Evolutionary conservation across 2,888 invertebrate species (phyloP).

Genomic region (Frankliniella fusca): DNA sequence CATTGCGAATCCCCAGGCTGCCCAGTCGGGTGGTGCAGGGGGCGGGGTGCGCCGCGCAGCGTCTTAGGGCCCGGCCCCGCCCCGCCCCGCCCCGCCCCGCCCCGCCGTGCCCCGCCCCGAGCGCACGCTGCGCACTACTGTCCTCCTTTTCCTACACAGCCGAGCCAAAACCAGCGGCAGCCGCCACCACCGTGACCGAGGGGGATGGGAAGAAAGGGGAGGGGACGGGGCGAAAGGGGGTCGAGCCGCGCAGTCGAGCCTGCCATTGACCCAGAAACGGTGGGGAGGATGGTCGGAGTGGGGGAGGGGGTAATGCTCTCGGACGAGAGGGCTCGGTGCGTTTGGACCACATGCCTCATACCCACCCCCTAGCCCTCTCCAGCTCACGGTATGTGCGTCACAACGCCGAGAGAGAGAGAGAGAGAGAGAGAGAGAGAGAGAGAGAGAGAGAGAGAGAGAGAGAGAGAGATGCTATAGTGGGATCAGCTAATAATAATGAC

Average conservation of each 20-base stretch:
- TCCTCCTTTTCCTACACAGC: neutral
- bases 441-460: no score
- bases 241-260: neutral
- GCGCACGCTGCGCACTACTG: neutral
- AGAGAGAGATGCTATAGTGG: no score
- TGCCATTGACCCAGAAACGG: conserved; percentile 14
- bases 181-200: neutral
- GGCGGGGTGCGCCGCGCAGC: neutral
- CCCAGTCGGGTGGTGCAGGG: neutral
- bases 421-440: no score
- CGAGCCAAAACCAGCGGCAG: neutral
- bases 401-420: no score
- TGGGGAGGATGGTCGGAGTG: neutral
- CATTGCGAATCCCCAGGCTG: neutral
- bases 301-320: no score
- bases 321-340: no score
- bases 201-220: neutral
- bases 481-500: no score
- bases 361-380: no score
- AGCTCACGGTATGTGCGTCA: no score
- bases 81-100: neutral
- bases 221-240: neutral
- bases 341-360: no score
- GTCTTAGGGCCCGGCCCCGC: neutral
- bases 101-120: neutral